Conservation (phyloP, 2,797 vertebrate species). For the Anomalospiza imberbis region DNA sequence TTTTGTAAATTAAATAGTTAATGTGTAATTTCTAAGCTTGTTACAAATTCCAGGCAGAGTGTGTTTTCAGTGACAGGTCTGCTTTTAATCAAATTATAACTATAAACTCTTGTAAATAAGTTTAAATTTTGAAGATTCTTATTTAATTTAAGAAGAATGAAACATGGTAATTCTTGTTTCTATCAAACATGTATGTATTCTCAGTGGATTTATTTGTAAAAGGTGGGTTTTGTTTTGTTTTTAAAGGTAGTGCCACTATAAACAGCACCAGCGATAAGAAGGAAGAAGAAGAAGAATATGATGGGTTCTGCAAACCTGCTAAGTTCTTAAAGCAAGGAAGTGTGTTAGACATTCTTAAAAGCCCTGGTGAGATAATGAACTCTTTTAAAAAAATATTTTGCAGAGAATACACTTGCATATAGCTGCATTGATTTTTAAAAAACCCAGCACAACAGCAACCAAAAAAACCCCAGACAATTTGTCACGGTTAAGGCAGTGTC, state of each 20-base stretch:
- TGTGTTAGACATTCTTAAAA: constrained; percentile 91
- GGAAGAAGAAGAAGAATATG: constrained; percentile 77
- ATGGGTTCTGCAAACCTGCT: constrained; percentile 85
- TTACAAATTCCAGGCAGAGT: background rate
- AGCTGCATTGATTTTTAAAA: background rate
- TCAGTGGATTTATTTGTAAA: background rate
- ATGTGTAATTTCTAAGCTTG: background rate
- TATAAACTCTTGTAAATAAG: background rate
- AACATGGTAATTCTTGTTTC: background rate
- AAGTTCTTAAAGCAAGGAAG: constrained; percentile 91
- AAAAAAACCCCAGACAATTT: background rate
- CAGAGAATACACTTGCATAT: background rate
- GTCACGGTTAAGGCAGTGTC: background rate
- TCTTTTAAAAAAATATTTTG: background rate
- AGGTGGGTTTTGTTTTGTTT: background rate
- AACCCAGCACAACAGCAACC: background rate
- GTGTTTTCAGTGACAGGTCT: background rate
- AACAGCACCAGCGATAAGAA: constrained; percentile 73
- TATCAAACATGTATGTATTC: background rate
- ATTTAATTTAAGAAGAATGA: background rate
- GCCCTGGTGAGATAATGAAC: constrained; percentile 79
- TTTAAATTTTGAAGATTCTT: background rate
- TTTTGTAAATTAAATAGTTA: background rate
- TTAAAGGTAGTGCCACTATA: constrained; percentile 52
- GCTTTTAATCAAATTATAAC: background rate